Base-by-base conservation (phyloP, 2,113 vertebrate species). In the Helogale parvula region DNA sequence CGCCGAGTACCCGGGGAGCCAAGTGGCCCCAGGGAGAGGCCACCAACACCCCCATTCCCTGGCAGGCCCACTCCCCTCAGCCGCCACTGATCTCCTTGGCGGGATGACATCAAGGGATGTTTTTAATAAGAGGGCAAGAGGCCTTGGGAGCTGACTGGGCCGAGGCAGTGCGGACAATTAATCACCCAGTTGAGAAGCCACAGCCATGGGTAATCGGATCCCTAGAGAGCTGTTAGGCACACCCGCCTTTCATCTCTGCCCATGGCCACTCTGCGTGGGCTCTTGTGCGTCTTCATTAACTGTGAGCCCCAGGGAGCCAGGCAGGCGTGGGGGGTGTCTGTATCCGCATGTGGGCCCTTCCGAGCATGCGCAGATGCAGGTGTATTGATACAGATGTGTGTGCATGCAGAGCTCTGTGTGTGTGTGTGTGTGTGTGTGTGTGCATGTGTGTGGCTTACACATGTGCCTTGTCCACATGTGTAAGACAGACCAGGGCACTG, bases 81-180 rank as follows among this genome's bases (percentile, higher is more conserved):
- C 92, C 93, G 29, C 84, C 50, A 79, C 0, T n/a, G 85, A 81
- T 95, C 84, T 96, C 88, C 29, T 6, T 60, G 68, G 71, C 45
- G 4, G 79, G 77, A 13, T 95, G 89, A 96, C 74, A 94, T 95
- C 65, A 94, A 91, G 92, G 89, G 68, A 86, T 84, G 82, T 90
- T 95, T 98, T 97, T 90, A 96, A 92, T 89, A 89, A 95, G 74
- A 94, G 82, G 69, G 84, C 54, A 88, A 50, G 88, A 96, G 93
- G 84, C 94, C 89, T 97, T 81, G 88, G 92, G 93, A 98, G 83
- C 72, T 97, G 87, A 79, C 85, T 69, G 9, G 86, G 92, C 68
- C 1, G 27, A 83, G 74, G 92, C 90, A 97, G 90, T 95, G 82
- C 8, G 52, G 90, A 95, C 38, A 90, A 96, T 93, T 96, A 96